Evolutionary conservation across 30 jellyfish, hydroid and myxozoan genomes (phyloP).

Genomic region (Cassiopea andromeda): DNA sequence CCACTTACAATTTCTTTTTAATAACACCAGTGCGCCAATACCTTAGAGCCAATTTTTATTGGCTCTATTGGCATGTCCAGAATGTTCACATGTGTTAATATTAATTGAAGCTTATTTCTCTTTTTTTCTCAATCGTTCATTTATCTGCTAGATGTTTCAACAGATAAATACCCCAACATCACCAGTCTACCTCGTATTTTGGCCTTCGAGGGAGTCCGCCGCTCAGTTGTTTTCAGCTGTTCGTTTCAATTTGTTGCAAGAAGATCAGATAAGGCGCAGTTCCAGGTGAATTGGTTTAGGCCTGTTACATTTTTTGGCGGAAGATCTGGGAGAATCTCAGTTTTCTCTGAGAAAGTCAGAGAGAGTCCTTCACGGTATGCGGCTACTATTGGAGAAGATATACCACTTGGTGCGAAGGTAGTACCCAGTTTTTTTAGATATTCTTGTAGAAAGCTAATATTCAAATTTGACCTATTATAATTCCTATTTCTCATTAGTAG

Average conservation of each 20-base stretch:
- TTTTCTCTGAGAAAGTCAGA: slow-evolving; percentile 33
- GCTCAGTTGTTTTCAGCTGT: slow-evolving; percentile 39
- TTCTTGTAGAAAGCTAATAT: no score
- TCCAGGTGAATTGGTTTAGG: slow-evolving; percentile 64
- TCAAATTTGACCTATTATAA: no score
- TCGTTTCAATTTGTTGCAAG: slow-evolving; percentile 38
- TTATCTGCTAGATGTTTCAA: slow-evolving; percentile 6
- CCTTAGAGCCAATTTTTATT: no score
- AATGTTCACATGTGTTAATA: no score
- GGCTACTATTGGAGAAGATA: slow-evolving; percentile 53
- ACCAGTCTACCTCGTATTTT: slow-evolving; percentile 47
- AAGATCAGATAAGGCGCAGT: slow-evolving; percentile 47
- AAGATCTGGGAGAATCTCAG: slow-evolving; percentile 58
- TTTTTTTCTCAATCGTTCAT: not conserved
- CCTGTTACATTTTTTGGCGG: slow-evolving; percentile 78
- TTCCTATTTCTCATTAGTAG: no score
- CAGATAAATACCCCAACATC: slow-evolving; percentile 55
- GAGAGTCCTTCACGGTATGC: slow-evolving; percentile 51
- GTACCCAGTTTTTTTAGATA: not conserved
- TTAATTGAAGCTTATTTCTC: not conserved
- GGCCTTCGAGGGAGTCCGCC: slow-evolving; percentile 37
- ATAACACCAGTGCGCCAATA: no score
- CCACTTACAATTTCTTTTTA: no score
- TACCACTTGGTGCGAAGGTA: slow-evolving; percentile 65
- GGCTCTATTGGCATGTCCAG: no score